Evolutionary conservation across 2,888 invertebrate species (phyloP).

Genomic region (Philereme vetulata): DNA sequence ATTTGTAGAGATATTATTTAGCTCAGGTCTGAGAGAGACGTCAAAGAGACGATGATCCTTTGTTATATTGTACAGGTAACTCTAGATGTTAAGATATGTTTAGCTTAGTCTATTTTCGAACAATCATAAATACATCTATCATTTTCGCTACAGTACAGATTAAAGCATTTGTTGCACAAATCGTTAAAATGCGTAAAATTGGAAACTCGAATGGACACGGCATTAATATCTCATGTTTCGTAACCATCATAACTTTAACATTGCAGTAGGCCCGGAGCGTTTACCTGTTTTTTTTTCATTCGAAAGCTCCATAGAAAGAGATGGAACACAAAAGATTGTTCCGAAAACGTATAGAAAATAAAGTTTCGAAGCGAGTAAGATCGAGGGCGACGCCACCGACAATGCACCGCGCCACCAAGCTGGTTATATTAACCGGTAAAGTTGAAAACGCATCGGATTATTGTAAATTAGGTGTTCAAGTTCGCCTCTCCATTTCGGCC

Average conservation of each 20-base stretch:
- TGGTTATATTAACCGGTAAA: conserved; percentile 74
- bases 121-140: conserved; percentile 28
- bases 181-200: conserved; percentile 58
- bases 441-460: conserved; percentile 57
- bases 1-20: conserved; percentile 7
- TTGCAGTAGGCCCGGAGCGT: conserved; percentile 61
- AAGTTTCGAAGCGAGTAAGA: conserved; percentile 69
- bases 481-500: conserved; percentile 64
- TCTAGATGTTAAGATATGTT: conserved; percentile 2
- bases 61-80: conserved; percentile 2
- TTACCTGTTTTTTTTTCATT: conserved; percentile 74
- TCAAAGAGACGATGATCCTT: conserved; percentile 20
- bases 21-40: conserved; percentile 5
- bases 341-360: conserved; percentile 71
- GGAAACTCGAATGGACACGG: conserved; percentile 47
- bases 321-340: conserved; percentile 59
- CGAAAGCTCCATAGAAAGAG: conserved; percentile 65
- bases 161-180: conserved; percentile 41
- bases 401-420: conserved; percentile 79
- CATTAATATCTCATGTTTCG: conserved; percentile 54
- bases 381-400: conserved; percentile 78
- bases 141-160: conserved; percentile 31
- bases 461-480: conserved; percentile 57
- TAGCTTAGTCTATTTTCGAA: conserved; percentile 13
- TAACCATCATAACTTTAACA: conserved; percentile 47